Evolutionary conservation across 2,113 vertebrate species (phyloP).

Genomic region (Sterrhoptilus dennistouni): DNA sequence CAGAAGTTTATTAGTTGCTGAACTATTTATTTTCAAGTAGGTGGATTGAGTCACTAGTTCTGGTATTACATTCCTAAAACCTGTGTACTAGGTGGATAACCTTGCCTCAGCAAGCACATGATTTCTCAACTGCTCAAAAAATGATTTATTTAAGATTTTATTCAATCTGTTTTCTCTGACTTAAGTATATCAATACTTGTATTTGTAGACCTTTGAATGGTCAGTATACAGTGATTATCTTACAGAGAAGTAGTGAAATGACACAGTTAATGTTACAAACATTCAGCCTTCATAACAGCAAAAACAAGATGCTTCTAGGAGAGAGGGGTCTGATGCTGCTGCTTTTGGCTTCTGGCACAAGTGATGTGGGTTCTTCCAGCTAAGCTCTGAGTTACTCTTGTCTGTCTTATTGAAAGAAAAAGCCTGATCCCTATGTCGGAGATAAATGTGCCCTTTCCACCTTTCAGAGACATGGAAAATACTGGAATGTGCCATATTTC

Average conservation of each 20-base stretch:
- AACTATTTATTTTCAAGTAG: background rate
- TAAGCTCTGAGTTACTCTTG: background rate
- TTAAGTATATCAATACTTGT: background rate
- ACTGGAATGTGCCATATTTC: background rate
- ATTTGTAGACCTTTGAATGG: background rate
- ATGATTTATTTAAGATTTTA: background rate
- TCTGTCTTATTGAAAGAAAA: background rate
- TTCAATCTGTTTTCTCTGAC: background rate
- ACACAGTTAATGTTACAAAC: background rate
- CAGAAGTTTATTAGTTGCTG: background rate
- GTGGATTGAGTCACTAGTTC: background rate
- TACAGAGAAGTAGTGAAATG: background rate
- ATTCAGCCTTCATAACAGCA: background rate
- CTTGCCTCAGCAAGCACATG: fast-evolving
- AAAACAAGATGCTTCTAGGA: background rate
- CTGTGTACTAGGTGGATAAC: background rate
- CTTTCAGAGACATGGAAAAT: background rate
- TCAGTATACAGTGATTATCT: background rate
- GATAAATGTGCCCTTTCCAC: background rate
- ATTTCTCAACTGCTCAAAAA: background rate
- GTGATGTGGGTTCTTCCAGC: background rate
- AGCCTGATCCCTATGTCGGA: background rate
- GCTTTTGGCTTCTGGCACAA: background rate
- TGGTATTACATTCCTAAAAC: background rate
- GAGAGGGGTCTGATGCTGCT: background rate